phyloP scores from a whole-genome alignment of 2,888 invertebrate genomes.

The Cheilosia variabilis region DNA sequence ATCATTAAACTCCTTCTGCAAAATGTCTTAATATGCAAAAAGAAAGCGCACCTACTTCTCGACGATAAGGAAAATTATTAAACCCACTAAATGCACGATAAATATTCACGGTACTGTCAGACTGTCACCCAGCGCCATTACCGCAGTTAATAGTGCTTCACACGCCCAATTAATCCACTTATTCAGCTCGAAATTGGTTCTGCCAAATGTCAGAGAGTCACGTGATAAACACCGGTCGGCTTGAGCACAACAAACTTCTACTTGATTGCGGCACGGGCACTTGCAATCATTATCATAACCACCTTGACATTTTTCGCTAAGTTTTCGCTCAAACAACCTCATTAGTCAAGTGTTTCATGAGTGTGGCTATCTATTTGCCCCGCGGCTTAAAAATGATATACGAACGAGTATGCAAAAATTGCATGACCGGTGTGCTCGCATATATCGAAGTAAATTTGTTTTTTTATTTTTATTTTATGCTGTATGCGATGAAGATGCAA shows the following conservation, averaged over 20 bases:
- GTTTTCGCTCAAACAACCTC: conserved; percentile 64
- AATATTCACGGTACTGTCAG: background rate
- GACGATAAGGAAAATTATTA: too few relatives aligned
- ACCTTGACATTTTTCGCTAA: conserved; percentile 69
- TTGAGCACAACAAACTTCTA: background rate
- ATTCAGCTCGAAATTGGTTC: conserved; percentile 35
- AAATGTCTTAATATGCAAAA: too few relatives aligned
- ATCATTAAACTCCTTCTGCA: too few relatives aligned
- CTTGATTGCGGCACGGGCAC: background rate
- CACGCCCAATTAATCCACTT: conserved; percentile 68
- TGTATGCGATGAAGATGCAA: conserved; percentile 14
- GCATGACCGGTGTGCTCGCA: conserved; percentile 43
- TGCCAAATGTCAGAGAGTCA: conserved; percentile 53
- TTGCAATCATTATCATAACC: conserved; percentile 32
- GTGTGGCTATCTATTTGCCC: conserved; percentile 12
- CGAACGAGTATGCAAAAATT: conserved; percentile 16
- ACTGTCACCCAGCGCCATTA: conserved; percentile 2
- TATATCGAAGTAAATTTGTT: conserved; percentile 25
- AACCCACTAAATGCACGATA: background rate
- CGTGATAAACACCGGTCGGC: conserved; percentile 45
- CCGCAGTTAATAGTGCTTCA: conserved; percentile 40
- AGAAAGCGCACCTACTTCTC: too few relatives aligned
- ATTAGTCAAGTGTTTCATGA: conserved; percentile 65
- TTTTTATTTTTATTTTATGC: background rate
- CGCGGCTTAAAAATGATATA: conserved; percentile 25